Base-by-base conservation (phyloP, 2,113 vertebrate species). In the Mionectes macconnelli region DNA sequence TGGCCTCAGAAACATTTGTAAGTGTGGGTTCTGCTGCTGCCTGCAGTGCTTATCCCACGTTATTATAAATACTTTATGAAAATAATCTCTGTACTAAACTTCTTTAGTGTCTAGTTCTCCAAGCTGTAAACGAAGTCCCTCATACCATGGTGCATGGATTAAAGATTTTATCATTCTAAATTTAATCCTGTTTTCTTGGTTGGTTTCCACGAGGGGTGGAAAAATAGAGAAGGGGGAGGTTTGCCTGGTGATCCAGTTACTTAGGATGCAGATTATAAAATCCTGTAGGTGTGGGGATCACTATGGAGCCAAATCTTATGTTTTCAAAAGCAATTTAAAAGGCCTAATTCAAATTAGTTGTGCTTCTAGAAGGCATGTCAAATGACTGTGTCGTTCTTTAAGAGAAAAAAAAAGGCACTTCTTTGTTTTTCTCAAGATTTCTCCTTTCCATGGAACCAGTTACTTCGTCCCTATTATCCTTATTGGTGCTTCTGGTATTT, bases 151-250 rank as follows among this genome's bases (percentile, higher is more conserved):
- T 90, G 90, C 90, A 49, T 73, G 92, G 94, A 97, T 96, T 93
- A 97, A 90, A 96, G 92, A 95, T 87, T 95, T 92, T 88, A 86
- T 95, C 76, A 1, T 90, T 92, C 90, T 94, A 81, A 96, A 93
- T 94, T 96, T 94, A 94, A 95, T 96, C 88, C 88, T 90, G 83
- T 94, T 96, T 95, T 89, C 86, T 93, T 96, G 88, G 90, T 96
- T 90, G 77, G 66, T 81, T 95, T 94, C 92, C 84, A 90, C 1
- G 5, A 94, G 50, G 52, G 79, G 19, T 74, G 55, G 72, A 93
- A 91, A 96, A 94, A 83, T 66, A 94, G 85, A 91, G 91, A 83
- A 96, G 90, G 70, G 39, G 79, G 87, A 94, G 85, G 91, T 89
- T 95, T 95, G 95, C 85, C 88, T 95, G 79, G 76, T 87, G 85